phyloP scores from a whole-genome alignment of 2,797 vertebrate species.

The Orestias chungarensis region DNA sequence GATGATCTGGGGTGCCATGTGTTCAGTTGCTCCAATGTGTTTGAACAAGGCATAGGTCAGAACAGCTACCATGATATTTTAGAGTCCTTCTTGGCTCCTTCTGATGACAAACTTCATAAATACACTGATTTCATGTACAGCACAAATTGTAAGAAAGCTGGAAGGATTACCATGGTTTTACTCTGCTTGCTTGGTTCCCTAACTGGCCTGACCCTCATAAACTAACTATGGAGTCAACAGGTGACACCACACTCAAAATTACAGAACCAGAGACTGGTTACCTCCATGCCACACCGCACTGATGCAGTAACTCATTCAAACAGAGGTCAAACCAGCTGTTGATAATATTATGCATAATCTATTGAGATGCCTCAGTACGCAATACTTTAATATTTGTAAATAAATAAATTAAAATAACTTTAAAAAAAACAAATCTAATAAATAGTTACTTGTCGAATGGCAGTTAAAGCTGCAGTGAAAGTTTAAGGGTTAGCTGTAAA shows the following conservation, averaged over 20 bases:
- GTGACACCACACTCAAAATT: too few relatives aligned
- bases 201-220: background rate
- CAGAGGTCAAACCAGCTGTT: background rate
- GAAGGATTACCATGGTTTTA: background rate
- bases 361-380: background rate
- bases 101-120: background rate
- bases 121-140: background rate
- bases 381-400: background rate
- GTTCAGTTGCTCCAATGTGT: background rate
- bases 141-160: background rate
- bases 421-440: background rate
- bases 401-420: too few relatives aligned
- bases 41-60: background rate
- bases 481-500: conserved; percentile 3
- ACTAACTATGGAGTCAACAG: too few relatives aligned
- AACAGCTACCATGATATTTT: background rate
- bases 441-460: too few relatives aligned
- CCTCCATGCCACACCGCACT: background rate
- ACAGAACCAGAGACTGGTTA: background rate
- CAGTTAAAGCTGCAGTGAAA: background rate
- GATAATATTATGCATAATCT: background rate
- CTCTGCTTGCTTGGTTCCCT: background rate
- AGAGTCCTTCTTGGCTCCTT: background rate
- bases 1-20: background rate
- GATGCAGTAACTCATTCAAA: background rate